phyloP scores from a whole-genome alignment of 2,888 invertebrate genomes.

The Cyaniris semiargus region DNA sequence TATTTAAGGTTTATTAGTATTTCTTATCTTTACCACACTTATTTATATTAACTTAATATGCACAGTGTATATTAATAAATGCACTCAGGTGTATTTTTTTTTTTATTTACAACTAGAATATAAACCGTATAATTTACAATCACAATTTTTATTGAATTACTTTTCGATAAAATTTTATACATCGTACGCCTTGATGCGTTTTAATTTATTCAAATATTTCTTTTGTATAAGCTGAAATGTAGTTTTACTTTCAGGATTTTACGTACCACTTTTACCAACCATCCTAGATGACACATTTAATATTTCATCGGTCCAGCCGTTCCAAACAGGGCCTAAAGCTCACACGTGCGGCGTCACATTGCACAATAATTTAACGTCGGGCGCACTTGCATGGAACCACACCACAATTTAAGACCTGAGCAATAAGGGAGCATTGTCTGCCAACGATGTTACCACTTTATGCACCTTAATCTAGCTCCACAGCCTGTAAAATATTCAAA shows the following conservation, averaged over 20 bases:
- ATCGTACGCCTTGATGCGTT: too few relatives aligned
- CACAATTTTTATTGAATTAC: too few relatives aligned
- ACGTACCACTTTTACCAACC: not conserved
- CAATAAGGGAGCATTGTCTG: conserved; percentile 77
- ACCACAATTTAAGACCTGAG: conserved; percentile 77
- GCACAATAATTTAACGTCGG: conserved; percentile 77
- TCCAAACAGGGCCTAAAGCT: conserved; percentile 57
- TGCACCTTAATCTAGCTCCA: conserved; percentile 57
- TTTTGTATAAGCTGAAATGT: too few relatives aligned
- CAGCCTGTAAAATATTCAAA: conserved; percentile 48
- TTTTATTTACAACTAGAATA: too few relatives aligned
- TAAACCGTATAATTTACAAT: too few relatives aligned
- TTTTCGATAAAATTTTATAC: too few relatives aligned
- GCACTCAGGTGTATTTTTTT: too few relatives aligned
- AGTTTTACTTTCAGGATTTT: not conserved
- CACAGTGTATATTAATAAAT: too few relatives aligned
- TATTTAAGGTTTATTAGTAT: too few relatives aligned
- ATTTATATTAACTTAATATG: too few relatives aligned
- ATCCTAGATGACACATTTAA: not conserved
- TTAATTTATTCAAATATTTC: too few relatives aligned
- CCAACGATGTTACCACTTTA: conserved; percentile 69
- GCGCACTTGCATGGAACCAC: conserved; percentile 77
- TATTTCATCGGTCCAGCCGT: conserved; percentile 53
- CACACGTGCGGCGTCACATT: conserved; percentile 71
- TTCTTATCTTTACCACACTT: too few relatives aligned